These are phyloP conservation scores for Tetrao urogallus DNA, from an alignment of 2,113 vertebrate genomes.

Conservation along the genomic window DNA sequence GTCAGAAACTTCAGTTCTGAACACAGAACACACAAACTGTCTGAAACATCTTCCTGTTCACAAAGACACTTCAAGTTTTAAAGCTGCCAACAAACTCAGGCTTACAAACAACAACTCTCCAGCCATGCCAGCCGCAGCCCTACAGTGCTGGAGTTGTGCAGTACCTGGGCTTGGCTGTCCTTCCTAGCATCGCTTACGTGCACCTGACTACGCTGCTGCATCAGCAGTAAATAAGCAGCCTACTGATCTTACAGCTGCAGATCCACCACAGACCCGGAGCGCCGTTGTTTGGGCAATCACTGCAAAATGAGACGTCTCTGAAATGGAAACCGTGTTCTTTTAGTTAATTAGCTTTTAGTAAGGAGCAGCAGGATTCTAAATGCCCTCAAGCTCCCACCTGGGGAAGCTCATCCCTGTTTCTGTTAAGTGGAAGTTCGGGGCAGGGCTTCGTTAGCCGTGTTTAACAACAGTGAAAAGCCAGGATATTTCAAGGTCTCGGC, in stretches of 20 bases:
- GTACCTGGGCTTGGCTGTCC: neutral
- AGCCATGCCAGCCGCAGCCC: neutral
- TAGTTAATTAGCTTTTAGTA: neutral
- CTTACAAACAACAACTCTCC: neutral
- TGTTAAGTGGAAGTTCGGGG: neutral
- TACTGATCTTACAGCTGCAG: neutral
- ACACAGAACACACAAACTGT: neutral
- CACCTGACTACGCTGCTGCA: neutral
- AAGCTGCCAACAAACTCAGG: neutral
- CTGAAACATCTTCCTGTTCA: conserved; percentile 19
- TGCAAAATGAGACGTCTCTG: neutral
- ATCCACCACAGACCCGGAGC: neutral
- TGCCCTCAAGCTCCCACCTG: neutral
- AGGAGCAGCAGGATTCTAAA: neutral
- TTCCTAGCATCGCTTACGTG: neutral
- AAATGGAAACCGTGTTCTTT: neutral
- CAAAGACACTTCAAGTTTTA: conserved; percentile 12
- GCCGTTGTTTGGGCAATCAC: neutral
- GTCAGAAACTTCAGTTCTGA: conserved; percentile 65
- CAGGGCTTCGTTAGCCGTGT: no score
- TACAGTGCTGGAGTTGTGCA: neutral
- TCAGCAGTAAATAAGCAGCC: neutral
- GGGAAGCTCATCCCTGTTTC: neutral
- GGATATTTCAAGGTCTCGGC: neutral
- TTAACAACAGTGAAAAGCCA: neutral